Evolutionary conservation across 2,113 vertebrate species (phyloP), one percentile per base, ranked within the genome.

Genomic region (Sceloporus tristichus): DNA sequence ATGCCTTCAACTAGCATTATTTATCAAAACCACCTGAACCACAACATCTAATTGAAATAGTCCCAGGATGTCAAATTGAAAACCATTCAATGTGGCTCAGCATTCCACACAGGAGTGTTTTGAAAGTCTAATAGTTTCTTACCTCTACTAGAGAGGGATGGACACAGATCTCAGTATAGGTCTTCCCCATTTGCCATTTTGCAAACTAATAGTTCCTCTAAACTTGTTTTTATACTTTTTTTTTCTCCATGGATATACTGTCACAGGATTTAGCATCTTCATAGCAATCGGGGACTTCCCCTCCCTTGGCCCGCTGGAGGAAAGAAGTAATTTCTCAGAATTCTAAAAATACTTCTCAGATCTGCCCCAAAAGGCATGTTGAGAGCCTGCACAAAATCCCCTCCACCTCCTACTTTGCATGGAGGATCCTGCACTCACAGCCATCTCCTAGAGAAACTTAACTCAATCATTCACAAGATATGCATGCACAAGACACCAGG

Each of bases 251-350:
- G 71, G n/a, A 3, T 53, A 9, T 62, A 25, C 53, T 34, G 82
- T 88, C 87, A 87, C 89, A 87, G 48, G 87, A 42, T 0, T 74
- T 25, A 13, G 0, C 11, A 84, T 88, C 87, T 89, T 90, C 82
- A 87, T 85, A 85, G 21, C 66, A 66, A 78, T 38, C 59, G 0
- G 92, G 92, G 90, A 84, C 91, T 91, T 91, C 87, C 93, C 94
- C 68, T 81, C 21, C 0, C 0, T 65, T 77, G 2, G 84, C 90
- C 88, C 81, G 83, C 48, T 79, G 25, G 42, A 86, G 82, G 34
- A 34, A 3, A 25, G 88, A 83, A 54, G 75, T n/a, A 84, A 40
- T 79, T 54, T 56, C 18, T 82, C 70, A 75, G 19, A n/a, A 48
- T 25, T 10, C 19, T 87, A 25, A 82, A 87, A 82, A 66, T 66